phyloP scores from a whole-genome alignment of 2,888 invertebrate species.

The Strigamia maritima region DNA sequence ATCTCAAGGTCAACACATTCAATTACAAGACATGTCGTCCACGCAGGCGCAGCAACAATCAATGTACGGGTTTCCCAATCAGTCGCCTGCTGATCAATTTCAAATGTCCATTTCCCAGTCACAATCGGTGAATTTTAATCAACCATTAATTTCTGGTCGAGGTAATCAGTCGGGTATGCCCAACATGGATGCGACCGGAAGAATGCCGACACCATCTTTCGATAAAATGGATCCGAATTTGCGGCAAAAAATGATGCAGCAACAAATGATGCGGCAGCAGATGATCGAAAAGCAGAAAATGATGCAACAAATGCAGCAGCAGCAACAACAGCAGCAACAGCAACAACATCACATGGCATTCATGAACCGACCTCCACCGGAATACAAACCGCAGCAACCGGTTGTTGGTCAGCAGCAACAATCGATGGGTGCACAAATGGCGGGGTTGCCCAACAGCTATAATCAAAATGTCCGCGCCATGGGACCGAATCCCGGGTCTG shows the following conservation, averaged over 20 bases:
- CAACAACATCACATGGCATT: conserved; percentile 40
- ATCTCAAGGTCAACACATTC: conserved; percentile 70
- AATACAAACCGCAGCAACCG: conserved; percentile 62
- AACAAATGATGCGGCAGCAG: conserved; percentile 53
- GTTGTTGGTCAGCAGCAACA: conserved; percentile 51
- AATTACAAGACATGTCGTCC: conserved; percentile 55
- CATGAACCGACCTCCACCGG: conserved; percentile 67
- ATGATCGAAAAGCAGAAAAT: conserved; percentile 51
- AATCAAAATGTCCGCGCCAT: conserved; percentile 14
- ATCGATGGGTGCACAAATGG: conserved; percentile 51
- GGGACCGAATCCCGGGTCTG: neutral
- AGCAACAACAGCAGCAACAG: conserved; percentile 41
- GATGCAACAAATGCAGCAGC: conserved; percentile 43
- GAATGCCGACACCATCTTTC: conserved; percentile 42
- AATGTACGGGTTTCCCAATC: conserved; percentile 19
- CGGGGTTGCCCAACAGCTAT: neutral
- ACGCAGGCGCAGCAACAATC: conserved; percentile 35
- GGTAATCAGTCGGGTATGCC: conserved; percentile 22
- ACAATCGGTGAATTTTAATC: conserved; percentile 37
- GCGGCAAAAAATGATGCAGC: conserved; percentile 40
- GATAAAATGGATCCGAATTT: conserved; percentile 44
- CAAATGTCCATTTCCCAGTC: conserved; percentile 37
- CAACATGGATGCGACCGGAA: conserved; percentile 58
- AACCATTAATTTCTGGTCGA: conserved; percentile 43
- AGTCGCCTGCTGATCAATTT: conserved; percentile 62